A percentile compares a stretch with the other conserved stretches of the same genome.
Conservation (phyloP, 2,888 invertebrate genomes). For the Suillia variegata region DNA sequence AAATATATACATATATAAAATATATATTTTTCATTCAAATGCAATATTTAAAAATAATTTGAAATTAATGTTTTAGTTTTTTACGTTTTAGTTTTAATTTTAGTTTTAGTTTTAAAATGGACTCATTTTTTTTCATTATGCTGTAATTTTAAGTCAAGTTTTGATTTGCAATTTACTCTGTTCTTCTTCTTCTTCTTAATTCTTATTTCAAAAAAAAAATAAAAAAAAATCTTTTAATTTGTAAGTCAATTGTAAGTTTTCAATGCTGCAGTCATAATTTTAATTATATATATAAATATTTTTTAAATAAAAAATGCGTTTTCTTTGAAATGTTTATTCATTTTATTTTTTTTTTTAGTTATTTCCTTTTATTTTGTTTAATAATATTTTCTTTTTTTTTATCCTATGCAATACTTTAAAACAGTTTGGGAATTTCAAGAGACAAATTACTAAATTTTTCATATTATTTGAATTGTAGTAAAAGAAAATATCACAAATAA, state of each 20-base stretch:
- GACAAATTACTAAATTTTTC: background rate
- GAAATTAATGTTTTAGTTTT: background rate
- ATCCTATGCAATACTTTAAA: conserved; percentile 26
- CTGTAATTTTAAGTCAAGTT: background rate
- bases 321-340: conserved; percentile 10
- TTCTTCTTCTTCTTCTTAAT: conserved; percentile 13
- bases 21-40: background rate
- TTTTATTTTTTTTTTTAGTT: conserved; percentile 19
- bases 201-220: too few species aligned
- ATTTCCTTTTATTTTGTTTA: too few species aligned
- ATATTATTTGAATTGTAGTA: conserved; percentile 10
- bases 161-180: conserved; percentile 11
- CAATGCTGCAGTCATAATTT: conserved; percentile 32
- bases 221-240: too few species aligned
- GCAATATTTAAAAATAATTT: conserved; percentile 26
- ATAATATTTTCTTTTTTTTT: too few species aligned
- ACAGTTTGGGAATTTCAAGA: conserved; percentile 6
- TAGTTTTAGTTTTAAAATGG: background rate
- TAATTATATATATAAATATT: conserved; percentile 9
- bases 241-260: conserved; percentile 7
- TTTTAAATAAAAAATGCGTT: background rate
- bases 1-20: conserved; percentile 17
- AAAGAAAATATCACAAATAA: conserved; percentile 6
- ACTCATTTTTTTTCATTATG: background rate
- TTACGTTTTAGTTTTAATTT: background rate